Base-by-base conservation (phyloP, 1,140 invertebrate species). In the Euschistus heros region DNA sequence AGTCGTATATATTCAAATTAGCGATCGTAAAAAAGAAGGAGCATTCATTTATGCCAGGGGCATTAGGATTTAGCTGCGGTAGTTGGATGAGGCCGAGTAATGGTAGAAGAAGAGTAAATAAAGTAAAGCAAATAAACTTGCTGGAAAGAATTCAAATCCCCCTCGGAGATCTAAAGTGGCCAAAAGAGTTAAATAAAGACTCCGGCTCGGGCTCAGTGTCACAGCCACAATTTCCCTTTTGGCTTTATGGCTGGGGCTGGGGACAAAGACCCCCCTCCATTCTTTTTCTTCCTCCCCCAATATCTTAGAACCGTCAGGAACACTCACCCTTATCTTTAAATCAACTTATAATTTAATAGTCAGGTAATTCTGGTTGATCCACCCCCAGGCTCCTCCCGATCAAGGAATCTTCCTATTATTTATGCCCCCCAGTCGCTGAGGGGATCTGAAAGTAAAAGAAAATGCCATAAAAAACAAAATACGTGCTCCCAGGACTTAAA, bases 271-370 rank as follows among this genome's bases (percentile, higher is more conserved):
- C 15, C 15, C 15, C 20, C 54, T 57, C 33, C 54, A 57, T 57
- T 57, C 54, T 57, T 57, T 17, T 20, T 24, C 54, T 26, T 26
- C 24, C 24, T 24, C 54, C 20, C 18, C 15, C 18, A 24, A 20
- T 57, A 57, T 57, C 54, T 57, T 57, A 57, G 54, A 26, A 26
- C 54, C 54, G 54, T 57, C 54, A 57, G 18, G 18, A 24, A 57
- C 54, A 57, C 54, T 57, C 54, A 26, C 20, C 47, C 54, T 57
- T 26, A 57, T 57, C 54, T 57, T 57, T 57, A 57, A 57, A 57
- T 57, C 54, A 57, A 57, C 54, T 57, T 57, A 57, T 57, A 57
- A 57, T 57, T 57, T 57, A 57, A 57, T 57, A 57, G 54, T 57
- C 18, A 57, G 54, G 54, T 57, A 57, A 57, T 57, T 57, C 54